Evolutionary conservation across 2,797 vertebrate genomes (phyloP).

Genomic region (Coregonus ussuriensis): DNA sequence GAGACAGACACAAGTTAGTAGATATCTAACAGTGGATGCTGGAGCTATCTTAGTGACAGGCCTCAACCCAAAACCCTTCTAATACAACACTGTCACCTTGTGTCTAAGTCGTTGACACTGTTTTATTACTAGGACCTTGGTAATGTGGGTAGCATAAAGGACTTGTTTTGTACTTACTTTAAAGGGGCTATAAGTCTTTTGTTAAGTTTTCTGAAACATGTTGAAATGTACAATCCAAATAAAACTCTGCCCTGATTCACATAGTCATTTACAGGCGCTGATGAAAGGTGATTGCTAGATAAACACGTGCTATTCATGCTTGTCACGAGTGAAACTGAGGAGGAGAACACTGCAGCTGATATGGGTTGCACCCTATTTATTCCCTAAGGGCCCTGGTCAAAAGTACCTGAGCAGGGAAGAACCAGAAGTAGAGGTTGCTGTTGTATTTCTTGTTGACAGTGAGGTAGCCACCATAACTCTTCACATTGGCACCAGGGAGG

Average conservation of each 20-base stretch:
- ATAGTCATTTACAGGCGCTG: background rate
- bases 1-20: background rate
- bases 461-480: slow-evolving; percentile 81
- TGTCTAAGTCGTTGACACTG: slow-evolving; percentile 16
- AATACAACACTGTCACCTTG: slow-evolving; percentile 38
- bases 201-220: background rate
- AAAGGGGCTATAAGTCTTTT: background rate
- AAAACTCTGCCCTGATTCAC: background rate
- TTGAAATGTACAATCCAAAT: background rate
- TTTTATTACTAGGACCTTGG: background rate
- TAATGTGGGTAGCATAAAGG: background rate
- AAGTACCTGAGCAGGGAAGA: slow-evolving; percentile 79
- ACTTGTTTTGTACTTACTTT: background rate
- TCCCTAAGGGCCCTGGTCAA: no score
- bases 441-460: slow-evolving; percentile 84
- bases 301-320: background rate
- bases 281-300: background rate
- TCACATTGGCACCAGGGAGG: slow-evolving; percentile 75
- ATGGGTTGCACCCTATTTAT: no score
- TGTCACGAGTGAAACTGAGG: background rate
- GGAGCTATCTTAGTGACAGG: no score
- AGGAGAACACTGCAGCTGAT: background rate
- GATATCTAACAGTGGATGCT: no score
- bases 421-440: slow-evolving; percentile 90
- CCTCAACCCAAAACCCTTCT: background rate